Base-by-base conservation (phyloP, 2,797 vertebrate species). In the Mormyrops boulengeri region DNA sequence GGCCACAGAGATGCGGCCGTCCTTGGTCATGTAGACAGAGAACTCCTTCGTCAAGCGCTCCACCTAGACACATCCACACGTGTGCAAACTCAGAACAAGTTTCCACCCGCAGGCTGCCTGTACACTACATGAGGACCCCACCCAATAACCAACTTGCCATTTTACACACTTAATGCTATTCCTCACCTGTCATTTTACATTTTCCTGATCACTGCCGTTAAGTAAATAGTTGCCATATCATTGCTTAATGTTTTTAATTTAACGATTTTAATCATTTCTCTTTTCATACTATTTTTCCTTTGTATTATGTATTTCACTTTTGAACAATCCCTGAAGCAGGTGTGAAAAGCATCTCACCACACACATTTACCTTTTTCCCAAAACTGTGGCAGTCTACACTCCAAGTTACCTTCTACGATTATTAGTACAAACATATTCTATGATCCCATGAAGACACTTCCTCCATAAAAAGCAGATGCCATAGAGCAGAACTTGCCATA, bases 21-120 rank as follows among this genome's bases (percentile, higher is more conserved):
- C 98, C 93, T 99, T 99, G 38, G 99, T 99, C 99, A 99, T 97
- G 93, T 99, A 99, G 93, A 99, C 93, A 0, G 98, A 99, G 94
- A 97, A 99, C 73, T 99, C 98, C 91, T 99, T 99, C 22, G 90
- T 98, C 91, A 99, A 95, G 50, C 96, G 96, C 87, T 98, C 98
- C 89, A 99, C 98, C 99, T 99, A 93, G 7, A 88, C 0, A 62
- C 52, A 90, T 7, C 0, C 60, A 90, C 17, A 87, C 7, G 82
- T 6, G 38, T 41, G 34, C 34, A 77, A 6, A 77, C 14, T 77
- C 69, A 77, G 38, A 47, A 50, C 19, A 41, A 26, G 11, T 22
- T 11, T n/a, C 77, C 41, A 19, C 55, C n/a, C 8, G 11, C 9
- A 26, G 17, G 44, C 41, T 6, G 38, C 9, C 84, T 49, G 4